Percentiles rank a stretch among this genome's conserved stretches.
phyloP scores from a whole-genome alignment of 37 sponge, comb jelly and placozoan genomes.

The Hexactinellida sp. region DNA sequence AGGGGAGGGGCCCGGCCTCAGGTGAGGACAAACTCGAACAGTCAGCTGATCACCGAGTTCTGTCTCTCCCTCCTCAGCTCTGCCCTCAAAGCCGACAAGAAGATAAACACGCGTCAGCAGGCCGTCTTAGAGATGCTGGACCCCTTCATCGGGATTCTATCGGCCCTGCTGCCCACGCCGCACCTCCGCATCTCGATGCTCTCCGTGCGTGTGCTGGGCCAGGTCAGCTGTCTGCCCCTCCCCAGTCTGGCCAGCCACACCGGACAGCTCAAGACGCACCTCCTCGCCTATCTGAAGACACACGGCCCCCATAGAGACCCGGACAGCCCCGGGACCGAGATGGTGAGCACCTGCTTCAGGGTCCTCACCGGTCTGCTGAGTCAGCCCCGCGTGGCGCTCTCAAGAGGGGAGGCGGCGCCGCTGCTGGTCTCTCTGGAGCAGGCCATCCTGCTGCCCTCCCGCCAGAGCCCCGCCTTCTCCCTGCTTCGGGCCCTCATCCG shows the following conservation, averaged over 20 bases:
- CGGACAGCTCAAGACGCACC: neutral
- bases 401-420: conserved; percentile 53
- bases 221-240: neutral
- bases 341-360: neutral
- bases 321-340: neutral
- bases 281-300: neutral
- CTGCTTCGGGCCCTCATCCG: conserved; percentile 45
- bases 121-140: neutral
- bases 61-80: neutral
- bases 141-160: neutral
- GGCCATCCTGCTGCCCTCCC: conserved; percentile 56
- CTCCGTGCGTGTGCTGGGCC: neutral
- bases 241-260: neutral
- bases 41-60: neutral
- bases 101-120: neutral
- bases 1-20: neutral
- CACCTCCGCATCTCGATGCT: neutral
- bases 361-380: neutral
- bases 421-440: conserved; percentile 76
- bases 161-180: neutral
- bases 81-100: neutral
- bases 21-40: neutral
- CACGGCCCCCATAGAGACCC: neutral
- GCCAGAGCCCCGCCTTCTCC: conserved; percentile 76
- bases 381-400: neutral